phyloP scores from a whole-genome alignment of 2,113 vertebrate genomes.

The Phyllopteryx taeniolatus region DNA sequence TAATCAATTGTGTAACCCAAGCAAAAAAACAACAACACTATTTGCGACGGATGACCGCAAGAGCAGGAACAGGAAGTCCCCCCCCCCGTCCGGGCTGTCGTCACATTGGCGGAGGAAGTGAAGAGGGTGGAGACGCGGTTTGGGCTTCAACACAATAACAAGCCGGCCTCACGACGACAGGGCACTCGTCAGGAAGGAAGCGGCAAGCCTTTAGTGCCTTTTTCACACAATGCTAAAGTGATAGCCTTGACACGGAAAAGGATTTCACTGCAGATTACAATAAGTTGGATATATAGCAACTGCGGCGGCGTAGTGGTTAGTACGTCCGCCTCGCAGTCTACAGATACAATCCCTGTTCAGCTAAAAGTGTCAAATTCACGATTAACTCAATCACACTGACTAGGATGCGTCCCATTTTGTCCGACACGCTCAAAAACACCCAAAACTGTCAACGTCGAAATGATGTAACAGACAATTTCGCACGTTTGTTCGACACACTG shows the following conservation, averaged over 20 bases:
- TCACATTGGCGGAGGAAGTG: not conserved
- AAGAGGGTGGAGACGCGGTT: not conserved
- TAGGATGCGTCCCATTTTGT: not conserved
- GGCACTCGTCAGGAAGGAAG: not conserved
- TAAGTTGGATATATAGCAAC: not conserved
- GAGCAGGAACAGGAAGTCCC: not conserved
- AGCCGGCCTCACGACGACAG: not conserved
- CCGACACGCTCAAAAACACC: not conserved
- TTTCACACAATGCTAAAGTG: not conserved
- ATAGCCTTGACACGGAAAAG: too few species aligned
- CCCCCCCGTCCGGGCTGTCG: not conserved
- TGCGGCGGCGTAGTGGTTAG: not conserved
- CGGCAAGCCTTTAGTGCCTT: not conserved
- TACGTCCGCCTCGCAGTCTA: not conserved
- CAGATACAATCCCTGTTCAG: too few species aligned
- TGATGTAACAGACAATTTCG: not conserved
- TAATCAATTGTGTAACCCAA: not conserved
- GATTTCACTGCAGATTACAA: not conserved
- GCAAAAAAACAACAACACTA: not conserved
- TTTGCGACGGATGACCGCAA: not conserved
- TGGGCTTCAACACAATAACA: not conserved
- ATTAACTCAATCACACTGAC: not conserved
- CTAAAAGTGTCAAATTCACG: too few species aligned
- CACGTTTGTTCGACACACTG: not conserved
- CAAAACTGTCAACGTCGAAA: not conserved